A percentile compares a stretch with the other conserved stretches of the same genome.
These are phyloP conservation scores for Tachystola acroxantha DNA, from an alignment of 2,888 invertebrate genomes.

Conservation along the genomic window DNA sequence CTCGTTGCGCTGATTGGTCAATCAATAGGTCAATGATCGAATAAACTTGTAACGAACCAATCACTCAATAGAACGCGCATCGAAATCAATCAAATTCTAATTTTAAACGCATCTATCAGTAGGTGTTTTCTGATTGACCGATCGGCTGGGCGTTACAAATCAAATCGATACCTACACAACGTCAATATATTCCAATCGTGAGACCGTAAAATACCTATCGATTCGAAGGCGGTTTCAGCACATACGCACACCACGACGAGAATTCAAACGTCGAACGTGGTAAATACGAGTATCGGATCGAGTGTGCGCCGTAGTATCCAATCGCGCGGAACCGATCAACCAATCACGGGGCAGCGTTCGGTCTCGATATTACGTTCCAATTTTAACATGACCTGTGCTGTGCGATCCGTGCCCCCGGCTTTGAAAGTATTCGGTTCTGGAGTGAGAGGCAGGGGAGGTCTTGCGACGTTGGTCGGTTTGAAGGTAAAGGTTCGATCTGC, in stretches of 20 bases:
- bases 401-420: conserved; percentile 12
- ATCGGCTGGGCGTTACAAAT: conserved; percentile 26
- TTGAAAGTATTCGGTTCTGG: conserved; percentile 8
- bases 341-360: conserved; percentile 52
- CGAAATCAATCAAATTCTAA: too few species aligned
- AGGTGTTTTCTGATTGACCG: conserved; percentile 23
- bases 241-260: conserved; percentile 32
- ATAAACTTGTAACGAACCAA: too few species aligned
- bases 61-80: too few species aligned
- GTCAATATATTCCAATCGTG: conserved; percentile 30
- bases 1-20: neutral
- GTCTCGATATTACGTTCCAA: conserved; percentile 52
- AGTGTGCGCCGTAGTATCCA: conserved; percentile 76
- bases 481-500: conserved; percentile 61
- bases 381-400: conserved; percentile 24
- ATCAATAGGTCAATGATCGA: neutral
- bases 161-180: conserved; percentile 33
- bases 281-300: conserved; percentile 68
- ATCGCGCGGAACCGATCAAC: conserved; percentile 80
- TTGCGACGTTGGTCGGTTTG: conserved; percentile 18
- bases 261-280: conserved; percentile 49
- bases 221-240: conserved; percentile 46
- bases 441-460: conserved; percentile 26
- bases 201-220: conserved; percentile 52
- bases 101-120: conserved; percentile 1